phyloP scores from a whole-genome alignment of 2,113 vertebrate genomes.

The Gracilinanus agilis region DNA sequence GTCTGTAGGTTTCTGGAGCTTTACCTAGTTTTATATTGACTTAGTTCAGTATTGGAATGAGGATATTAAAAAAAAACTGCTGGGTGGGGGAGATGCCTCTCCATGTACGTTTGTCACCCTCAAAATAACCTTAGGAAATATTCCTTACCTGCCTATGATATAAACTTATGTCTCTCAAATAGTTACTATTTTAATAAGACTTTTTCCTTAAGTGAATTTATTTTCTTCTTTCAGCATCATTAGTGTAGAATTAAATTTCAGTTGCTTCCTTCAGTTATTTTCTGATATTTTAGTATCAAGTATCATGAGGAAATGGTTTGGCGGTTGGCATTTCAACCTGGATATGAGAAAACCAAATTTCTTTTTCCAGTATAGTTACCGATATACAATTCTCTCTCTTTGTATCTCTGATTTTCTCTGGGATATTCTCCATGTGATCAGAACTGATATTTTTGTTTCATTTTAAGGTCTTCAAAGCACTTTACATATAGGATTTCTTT shows the following conservation, averaged over 20 bases:
- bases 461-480: background rate
- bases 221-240: background rate
- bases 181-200: background rate
- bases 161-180: background rate
- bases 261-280: slow-evolving; percentile 46
- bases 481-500: background rate
- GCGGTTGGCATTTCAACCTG: background rate
- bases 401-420: background rate
- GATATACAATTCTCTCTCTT: background rate
- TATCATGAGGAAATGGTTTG: background rate
- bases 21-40: background rate
- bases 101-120: background rate
- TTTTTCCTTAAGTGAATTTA: slow-evolving; percentile 33
- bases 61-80: background rate
- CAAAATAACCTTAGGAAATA: background rate
- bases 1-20: background rate
- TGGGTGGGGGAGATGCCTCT: background rate
- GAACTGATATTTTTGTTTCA: background rate
- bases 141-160: rapidly evolving
- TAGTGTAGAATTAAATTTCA: slow-evolving; percentile 23
- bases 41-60: background rate
- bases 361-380: background rate
- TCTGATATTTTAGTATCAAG: slow-evolving; percentile 44
- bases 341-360: background rate
- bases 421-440: background rate